Evolutionary conservation across 2,888 invertebrate species (phyloP), one percentile per base, ranked within the genome.

Genomic region (Cosmopolites sordidus): DNA sequence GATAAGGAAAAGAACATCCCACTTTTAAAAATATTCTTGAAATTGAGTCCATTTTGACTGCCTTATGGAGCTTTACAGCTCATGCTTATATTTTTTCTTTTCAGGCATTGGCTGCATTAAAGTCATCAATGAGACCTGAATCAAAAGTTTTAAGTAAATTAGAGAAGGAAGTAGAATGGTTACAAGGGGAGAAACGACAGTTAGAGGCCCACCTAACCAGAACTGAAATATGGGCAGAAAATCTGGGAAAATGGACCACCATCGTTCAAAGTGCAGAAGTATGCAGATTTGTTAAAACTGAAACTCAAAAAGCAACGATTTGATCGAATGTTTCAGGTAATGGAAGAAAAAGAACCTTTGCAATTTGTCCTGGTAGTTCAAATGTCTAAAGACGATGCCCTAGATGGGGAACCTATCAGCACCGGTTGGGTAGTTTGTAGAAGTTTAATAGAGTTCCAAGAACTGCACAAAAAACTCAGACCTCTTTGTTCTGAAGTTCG

Each of bases 171-270:
- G 87, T 93, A 61, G 89, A 90, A 65, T 83, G 86, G 75, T 74
- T 94, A 46, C 86, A 87, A 58, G 84, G 85, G 2, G 92, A 92
- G 67, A 86, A 87, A 67, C 76, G 87, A 59, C 83, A 89, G 60
- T 73, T 92, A 37, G 92, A 93, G 69, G 87, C 89, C 0, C 92
- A 94, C 73, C 78, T 93, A 47, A 82, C 85, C 12, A 79, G 92
- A 37, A 93, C 93, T 0, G 91, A 92, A 74, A 83, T 87, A 43
- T 94, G 94, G 94, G 88, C 89, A 0, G 91, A 92, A 62, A 89
- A 93, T 71, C 76, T 93, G 60, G 92, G 93, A 16, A 81, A 82
- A 60, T 94, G 94, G 94, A 82, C 87, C 54, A 92, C 92, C 4
- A 83, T 85, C 38, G 87, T 93, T 16, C 88, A 89, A 69, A 87